These are phyloP conservation scores for Oasisia sp. DNA, from an alignment of 2,888 invertebrate species.

Conservation along the genomic window DNA sequence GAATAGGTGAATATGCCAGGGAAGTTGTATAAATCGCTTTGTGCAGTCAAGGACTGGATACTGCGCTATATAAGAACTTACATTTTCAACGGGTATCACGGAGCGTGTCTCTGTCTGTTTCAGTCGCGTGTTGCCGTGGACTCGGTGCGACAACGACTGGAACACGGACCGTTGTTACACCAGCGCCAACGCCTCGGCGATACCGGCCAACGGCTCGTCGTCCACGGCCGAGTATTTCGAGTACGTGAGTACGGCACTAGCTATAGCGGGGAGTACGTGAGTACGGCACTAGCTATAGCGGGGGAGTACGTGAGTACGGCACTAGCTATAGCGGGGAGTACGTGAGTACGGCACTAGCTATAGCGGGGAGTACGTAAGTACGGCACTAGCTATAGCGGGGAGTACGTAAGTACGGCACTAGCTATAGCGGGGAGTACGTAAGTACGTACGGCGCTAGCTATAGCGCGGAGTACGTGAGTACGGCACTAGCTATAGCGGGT, in stretches of 20 bases:
- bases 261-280: too few species aligned
- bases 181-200: conserved; percentile 24
- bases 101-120: conserved; percentile 48
- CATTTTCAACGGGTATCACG: background rate
- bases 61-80: too few species aligned
- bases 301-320: conserved; percentile 34
- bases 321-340: background rate
- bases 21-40: too few species aligned
- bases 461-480: too few species aligned
- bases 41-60: too few species aligned
- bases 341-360: too few species aligned
- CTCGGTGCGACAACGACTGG: conserved; percentile 84
- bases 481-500: too few species aligned
- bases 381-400: background rate
- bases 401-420: too few species aligned
- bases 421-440: too few species aligned
- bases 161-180: conserved; percentile 76
- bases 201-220: conserved; percentile 41
- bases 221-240: conserved; percentile 82
- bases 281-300: too few species aligned
- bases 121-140: conserved; percentile 78
- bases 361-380: conserved; percentile 32
- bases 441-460: too few species aligned
- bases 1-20: too few species aligned
- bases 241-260: conserved; percentile 28